These are phyloP conservation scores for Silvanus unidentatus DNA, from an alignment of 2,888 invertebrate species.

Conservation along the genomic window DNA sequence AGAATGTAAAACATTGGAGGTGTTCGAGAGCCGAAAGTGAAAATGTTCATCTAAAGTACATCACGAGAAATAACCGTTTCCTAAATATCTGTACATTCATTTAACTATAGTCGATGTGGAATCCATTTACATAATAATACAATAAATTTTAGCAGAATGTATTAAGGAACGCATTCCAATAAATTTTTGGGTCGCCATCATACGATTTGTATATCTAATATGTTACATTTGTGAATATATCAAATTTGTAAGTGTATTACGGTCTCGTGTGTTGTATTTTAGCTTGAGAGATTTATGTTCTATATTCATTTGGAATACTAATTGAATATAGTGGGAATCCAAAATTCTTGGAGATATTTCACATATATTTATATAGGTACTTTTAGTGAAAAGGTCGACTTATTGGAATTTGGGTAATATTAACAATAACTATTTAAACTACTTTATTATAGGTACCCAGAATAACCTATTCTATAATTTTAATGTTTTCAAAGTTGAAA, in stretches of 20 bases:
- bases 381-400: too few relatives aligned
- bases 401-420: too few relatives aligned
- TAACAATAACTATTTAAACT: too few relatives aligned
- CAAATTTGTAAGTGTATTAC: slow-evolving; percentile 17
- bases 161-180: slow-evolving; percentile 17
- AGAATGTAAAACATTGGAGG: not conserved
- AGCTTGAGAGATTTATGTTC: too few relatives aligned
- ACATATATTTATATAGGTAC: too few relatives aligned
- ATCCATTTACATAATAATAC: slow-evolving; percentile 16
- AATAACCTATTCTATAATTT: too few relatives aligned
- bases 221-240: slow-evolving; percentile 17
- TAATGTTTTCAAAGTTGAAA: too few relatives aligned
- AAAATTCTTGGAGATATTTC: too few relatives aligned
- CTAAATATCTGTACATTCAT: not conserved
- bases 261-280: too few relatives aligned
- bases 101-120: slow-evolving; percentile 2
- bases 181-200: slow-evolving; percentile 16
- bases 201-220: slow-evolving; percentile 20
- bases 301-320: too few relatives aligned
- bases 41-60: not conserved
- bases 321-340: too few relatives aligned
- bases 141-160: slow-evolving; percentile 14
- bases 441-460: too few relatives aligned
- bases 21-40: not conserved
- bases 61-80: not conserved